Percentiles rank a stretch among this genome's conserved stretches.
These are phyloP conservation scores for Gobio gobio DNA, from an alignment of 2,113 vertebrate species.

Conservation along the genomic window DNA sequence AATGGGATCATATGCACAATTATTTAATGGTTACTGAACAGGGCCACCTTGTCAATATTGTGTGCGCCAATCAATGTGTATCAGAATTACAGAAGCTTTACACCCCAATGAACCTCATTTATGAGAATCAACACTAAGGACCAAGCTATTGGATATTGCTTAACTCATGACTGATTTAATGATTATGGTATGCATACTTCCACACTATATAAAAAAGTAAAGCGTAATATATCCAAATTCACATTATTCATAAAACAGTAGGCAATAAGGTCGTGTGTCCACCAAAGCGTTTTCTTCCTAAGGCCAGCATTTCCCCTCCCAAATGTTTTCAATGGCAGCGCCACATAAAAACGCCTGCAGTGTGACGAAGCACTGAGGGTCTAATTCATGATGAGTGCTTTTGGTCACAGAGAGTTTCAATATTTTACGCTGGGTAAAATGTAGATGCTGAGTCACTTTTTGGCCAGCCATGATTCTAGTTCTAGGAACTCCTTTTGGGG, in stretches of 20 bases:
- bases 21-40: background rate
- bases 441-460: too few relatives aligned
- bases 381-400: too few relatives aligned
- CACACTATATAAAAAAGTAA: background rate
- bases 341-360: too few relatives aligned
- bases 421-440: too few relatives aligned
- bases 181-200: conserved; percentile 61
- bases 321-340: too few relatives aligned
- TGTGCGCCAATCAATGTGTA: background rate
- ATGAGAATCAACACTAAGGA: conserved; percentile 60
- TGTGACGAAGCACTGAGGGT: too few relatives aligned
- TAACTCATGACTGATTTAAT: conserved; percentile 70
- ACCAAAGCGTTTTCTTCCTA: too few relatives aligned
- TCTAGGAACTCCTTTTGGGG: too few relatives aligned
- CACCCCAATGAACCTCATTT: conserved; percentile 51
- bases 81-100: conserved; percentile 10
- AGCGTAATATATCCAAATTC: background rate
- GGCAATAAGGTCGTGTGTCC: background rate
- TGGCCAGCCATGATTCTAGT: too few relatives aligned
- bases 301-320: too few relatives aligned
- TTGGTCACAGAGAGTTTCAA: too few relatives aligned
- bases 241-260: background rate
- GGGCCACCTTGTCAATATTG: background rate
- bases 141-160: conserved; percentile 55
- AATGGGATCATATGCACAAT: conserved; percentile 9